These are phyloP conservation scores for Pelusios castaneus DNA, from an alignment of 2,113 vertebrate species.

Conservation along the genomic window DNA sequence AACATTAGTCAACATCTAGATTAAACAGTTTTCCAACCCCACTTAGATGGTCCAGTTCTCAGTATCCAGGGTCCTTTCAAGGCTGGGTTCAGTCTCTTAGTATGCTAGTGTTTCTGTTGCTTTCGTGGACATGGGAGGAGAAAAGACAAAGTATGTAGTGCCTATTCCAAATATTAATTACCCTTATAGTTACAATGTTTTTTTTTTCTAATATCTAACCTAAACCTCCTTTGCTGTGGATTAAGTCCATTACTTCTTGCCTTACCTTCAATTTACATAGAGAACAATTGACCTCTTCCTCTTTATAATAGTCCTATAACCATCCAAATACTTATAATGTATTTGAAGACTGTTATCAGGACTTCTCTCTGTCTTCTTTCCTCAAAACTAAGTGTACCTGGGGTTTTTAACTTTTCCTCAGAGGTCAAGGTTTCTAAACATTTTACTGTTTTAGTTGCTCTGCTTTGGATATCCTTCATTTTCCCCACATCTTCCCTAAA, in stretches of 20 bases:
- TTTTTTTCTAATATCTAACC: background rate
- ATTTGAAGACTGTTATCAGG: background rate
- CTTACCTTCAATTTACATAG: background rate
- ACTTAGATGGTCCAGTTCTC: too few relatives aligned
- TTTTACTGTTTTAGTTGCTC: background rate
- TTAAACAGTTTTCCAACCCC: too few relatives aligned
- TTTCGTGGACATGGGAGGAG: too few relatives aligned
- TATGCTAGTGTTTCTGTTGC: too few relatives aligned
- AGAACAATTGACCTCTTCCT: background rate
- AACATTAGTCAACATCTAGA: too few relatives aligned
- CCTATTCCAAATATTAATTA: background rate
- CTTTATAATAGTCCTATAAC: background rate
- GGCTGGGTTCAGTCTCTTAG: too few relatives aligned
- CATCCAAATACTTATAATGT: background rate
- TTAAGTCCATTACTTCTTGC: background rate
- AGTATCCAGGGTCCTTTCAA: too few relatives aligned
- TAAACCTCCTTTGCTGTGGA: background rate
- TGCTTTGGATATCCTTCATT: background rate
- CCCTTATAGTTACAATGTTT: background rate
- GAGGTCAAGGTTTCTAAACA: background rate
- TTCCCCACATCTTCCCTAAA: background rate
- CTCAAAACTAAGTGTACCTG: background rate
- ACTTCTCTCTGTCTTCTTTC: background rate
- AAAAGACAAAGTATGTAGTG: too few relatives aligned
- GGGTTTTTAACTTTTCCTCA: background rate